Evolutionary conservation across 2,113 vertebrate genomes (phyloP), one percentile per base, ranked within the genome.

Genomic region (Gobius niger): DNA sequence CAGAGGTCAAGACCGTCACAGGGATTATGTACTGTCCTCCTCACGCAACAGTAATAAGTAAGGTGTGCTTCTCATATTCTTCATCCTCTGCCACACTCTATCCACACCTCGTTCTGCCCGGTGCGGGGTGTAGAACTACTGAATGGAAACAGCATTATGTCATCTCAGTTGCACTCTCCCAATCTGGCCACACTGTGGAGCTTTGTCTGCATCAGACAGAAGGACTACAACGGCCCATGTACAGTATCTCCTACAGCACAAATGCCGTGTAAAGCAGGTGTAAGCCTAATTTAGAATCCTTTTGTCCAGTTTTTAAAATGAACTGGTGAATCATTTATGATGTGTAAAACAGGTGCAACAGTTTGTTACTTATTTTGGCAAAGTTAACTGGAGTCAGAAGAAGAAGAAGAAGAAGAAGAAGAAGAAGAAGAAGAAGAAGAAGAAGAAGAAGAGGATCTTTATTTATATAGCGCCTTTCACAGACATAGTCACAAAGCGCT

Each of bases 91-190:
- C 49, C 68, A 47, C 40, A 34, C 18, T 16, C 19, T 56, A 19
- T 46, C 70, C 77, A 77, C 86, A 82, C 72, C 71, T 76, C 68
- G 66, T 54, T 65, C 53, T 63, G 76, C 18, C 13, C 65, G 61
- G 65, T 65, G 59, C 61, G 61, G 44, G 71, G 65, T 72, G 59
- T 54, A 61, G 62, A 60, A 74, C 49, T 12, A 47, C 9, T 81
- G 67, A 66, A 83, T 82, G 86, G 86, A 89, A 90, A 84, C 76
- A 76, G 44, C 70, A 72, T 87, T 70, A 89, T 80, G 82, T 85
- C 83, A 87, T 85, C 70, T 18, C 50, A 65, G 73, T 80, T 86
- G 84, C 82, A 83, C 63, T 73, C 85, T 75, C 83, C 70, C 40
- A 14, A 62, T 79, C 49, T 59, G 84, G 78, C 84, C 85, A 88